Base-by-base conservation (phyloP, 2,888 invertebrate genomes). In the Lissonota sp. region DNA sequence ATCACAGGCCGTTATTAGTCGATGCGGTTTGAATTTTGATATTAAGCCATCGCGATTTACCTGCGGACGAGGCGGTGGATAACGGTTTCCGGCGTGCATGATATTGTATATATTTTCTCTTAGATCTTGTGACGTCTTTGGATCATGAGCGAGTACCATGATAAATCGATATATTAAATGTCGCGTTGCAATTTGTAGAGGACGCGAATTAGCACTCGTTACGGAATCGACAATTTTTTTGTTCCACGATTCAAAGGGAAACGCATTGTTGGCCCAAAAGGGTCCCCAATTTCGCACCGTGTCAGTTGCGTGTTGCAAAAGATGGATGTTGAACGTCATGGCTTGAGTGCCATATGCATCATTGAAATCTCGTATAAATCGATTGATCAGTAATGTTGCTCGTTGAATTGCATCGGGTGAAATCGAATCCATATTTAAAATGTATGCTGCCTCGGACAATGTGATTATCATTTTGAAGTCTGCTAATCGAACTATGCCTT, bases 241-340 rank as follows among this genome's bases (percentile, higher is more conserved):
- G 37, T 80, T 77, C 39, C 71, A 80, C 6, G 77, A 72, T 67
- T 80, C 72, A n/a, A 62, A 80, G 4, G 69, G 66, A 51, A 72
- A 77, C 7, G 80, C 76, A 53, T 51, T 64, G 40, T 76, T 51
- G 7, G 70, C 64, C 80, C 76, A 80, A 16, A 73, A 12, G 10
- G 76, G 76, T 42, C 75, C 72, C 76, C 80, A 80, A 72, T 76
- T 71, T 51, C 46, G 6, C 16, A 80, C 76, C 12, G 71, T 72
- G 8, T 76, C 67, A 1, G 57, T 7, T 12, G 72, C 42, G 46
- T 80, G 77, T 58, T 8, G 60, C 5, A 77, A 39, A 1, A 77
- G 40, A 77, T 80, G 77, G 8, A 80, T n/a, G 26, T 76, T 80
- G 8, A 42, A 73, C 16, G 49, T 60, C 72, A 72, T 71, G 10